Percentiles rank a stretch among this genome's conserved stretches.
Evolutionary conservation across 1,140 invertebrate genomes (phyloP).

Genomic region (Heliconius congener): DNA sequence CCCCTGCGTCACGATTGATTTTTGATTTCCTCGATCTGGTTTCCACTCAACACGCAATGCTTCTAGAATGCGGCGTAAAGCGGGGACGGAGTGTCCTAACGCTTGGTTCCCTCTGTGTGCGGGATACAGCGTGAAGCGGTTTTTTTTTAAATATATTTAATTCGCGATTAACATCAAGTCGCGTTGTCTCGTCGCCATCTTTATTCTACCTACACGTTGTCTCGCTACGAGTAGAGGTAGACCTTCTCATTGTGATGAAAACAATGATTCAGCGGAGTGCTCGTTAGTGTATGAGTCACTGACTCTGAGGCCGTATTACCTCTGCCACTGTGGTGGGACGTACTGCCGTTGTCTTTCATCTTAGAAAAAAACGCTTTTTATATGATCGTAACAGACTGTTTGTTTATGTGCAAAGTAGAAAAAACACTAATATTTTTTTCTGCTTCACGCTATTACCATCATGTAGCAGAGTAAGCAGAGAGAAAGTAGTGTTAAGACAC

Average conservation of each 20-base stretch:
- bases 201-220: conserved; percentile 28
- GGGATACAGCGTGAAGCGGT: too few relatives aligned
- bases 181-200: conserved; percentile 25
- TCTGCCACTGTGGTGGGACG: conserved; percentile 29
- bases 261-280: conserved; percentile 62
- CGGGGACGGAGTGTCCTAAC: too few relatives aligned
- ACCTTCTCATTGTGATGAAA: conserved; percentile 59
- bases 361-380: conserved; percentile 35
- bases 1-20: too few relatives aligned
- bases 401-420: too few relatives aligned
- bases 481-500: too few relatives aligned
- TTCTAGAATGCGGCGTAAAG: too few relatives aligned
- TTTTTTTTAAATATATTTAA: conserved; percentile 6
- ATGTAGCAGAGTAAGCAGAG: too few relatives aligned
- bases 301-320: conserved; percentile 39
- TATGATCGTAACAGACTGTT: conserved; percentile 23
- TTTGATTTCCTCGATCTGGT: too few relatives aligned
- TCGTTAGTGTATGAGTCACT: conserved; percentile 61
- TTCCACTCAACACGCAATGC: too few relatives aligned
- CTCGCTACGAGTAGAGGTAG: conserved; percentile 34
- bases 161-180: conserved; percentile 33
- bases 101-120: too few relatives aligned
- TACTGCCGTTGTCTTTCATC: conserved; percentile 31
- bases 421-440: too few relatives aligned
- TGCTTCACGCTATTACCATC: too few relatives aligned